Evolutionary conservation across 1,140 invertebrate species (phyloP).

Genomic region (Diorhabda sublineata): DNA sequence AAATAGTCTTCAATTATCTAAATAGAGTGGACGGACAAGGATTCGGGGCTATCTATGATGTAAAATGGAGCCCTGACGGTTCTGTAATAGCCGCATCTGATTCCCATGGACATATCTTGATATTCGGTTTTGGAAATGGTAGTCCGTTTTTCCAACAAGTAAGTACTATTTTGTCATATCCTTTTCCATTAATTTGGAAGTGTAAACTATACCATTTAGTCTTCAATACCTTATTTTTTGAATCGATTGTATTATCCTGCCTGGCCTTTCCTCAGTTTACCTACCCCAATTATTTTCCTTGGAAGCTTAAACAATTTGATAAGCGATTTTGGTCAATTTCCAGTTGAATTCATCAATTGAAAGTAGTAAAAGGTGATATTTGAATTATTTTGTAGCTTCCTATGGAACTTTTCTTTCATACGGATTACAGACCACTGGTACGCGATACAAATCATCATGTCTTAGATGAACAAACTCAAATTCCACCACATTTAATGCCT

Average conservation of each 20-base stretch:
- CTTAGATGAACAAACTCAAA: slow-evolving; percentile 94
- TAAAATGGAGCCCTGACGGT: slow-evolving; percentile 93
- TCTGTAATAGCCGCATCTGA: slow-evolving; percentile 87
- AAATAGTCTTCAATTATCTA: slow-evolving; percentile 57
- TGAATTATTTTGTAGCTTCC: slow-evolving; percentile 61
- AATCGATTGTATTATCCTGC: background rate
- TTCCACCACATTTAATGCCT: slow-evolving; percentile 96
- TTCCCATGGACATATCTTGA: slow-evolving; percentile 88
- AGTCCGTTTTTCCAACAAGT: slow-evolving; percentile 60
- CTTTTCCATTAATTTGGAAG: background rate
- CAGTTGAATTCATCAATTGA: background rate
- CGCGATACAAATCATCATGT: slow-evolving; percentile 83
- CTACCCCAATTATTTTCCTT: background rate
- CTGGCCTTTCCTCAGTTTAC: background rate
- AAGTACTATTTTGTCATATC: slow-evolving; percentile 30
- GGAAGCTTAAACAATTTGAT: background rate
- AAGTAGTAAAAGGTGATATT: background rate
- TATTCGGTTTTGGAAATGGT: slow-evolving; percentile 81
- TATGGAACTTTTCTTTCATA: slow-evolving; percentile 94
- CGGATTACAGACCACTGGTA: slow-evolving; percentile 90
- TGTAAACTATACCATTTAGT: background rate
- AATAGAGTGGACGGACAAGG: slow-evolving; percentile 84
- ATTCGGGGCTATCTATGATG: slow-evolving; percentile 92
- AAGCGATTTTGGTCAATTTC: background rate
- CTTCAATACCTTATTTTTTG: background rate